Base-by-base conservation (phyloP, 2,888 invertebrate genomes). In the Hipparchia semele region DNA sequence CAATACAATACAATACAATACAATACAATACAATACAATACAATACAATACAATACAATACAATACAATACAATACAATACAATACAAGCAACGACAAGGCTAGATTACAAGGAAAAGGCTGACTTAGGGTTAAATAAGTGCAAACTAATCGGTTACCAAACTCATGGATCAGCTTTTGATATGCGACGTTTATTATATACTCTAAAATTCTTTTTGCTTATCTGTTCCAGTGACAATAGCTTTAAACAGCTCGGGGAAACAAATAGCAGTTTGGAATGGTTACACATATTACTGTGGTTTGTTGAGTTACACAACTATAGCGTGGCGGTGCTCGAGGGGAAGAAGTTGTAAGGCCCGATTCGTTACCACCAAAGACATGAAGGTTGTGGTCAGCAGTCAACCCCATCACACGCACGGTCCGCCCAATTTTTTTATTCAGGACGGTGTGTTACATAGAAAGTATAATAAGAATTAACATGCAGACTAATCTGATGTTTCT, bases 221-320 rank as follows among this genome's bases (percentile, higher is more conserved):
- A 10, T 12, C 12, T 39, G 6, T 81, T 82, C 12, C 81, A 85
- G 85, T 84, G 39, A 45, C 60, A 4, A 78, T 80, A 66, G 79
- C 78, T 49, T 75, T 72, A 72, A 82, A 82, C 69, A 74, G 71
- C 60, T 75, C 75, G 4, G 84, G 86, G 1, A 86, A 82, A 73
- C 77, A 77, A 60, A 72, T 83, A 13, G 82, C 84, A 6, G 49
- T 86, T 4, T 65, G 83, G 13, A 77, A 81, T 33, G 80, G 80
- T 0, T 85, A 83, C 67, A 84, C 86, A 0, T 86, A 79, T 74
- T 84, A 84, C 80, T 78, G 75, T 45, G 75, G 79, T 56, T 49
- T 61, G 23, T 69, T 72, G 4, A 71, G 76, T 4, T 45, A 23
- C 0, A 68, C 68, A 0, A 75, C 77, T 0, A 56, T 76, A 4